A percentile compares a stretch with the other conserved stretches of the same genome.
These are phyloP conservation scores for Idaea biselata DNA, from an alignment of 2,888 invertebrate genomes.

Conservation along the genomic window DNA sequence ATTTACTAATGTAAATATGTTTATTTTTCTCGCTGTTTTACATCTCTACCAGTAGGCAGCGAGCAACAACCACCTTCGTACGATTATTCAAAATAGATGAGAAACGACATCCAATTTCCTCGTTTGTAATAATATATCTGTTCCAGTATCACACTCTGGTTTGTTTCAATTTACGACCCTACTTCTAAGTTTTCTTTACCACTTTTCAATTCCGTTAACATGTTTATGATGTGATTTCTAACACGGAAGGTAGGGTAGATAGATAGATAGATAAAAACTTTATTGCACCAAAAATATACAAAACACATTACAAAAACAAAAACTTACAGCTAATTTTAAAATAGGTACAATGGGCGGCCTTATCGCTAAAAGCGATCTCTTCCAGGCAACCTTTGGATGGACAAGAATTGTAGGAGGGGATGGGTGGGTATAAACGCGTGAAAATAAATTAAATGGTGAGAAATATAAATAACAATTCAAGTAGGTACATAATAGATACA, in stretches of 20 bases:
- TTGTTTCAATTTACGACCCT: constrained; percentile 43
- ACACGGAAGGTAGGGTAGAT: background rate
- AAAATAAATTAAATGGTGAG: no score
- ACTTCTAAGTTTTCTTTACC: constrained; percentile 37
- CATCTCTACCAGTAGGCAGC: constrained; percentile 10
- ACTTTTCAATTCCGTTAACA: constrained; percentile 15
- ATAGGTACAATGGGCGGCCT: no score
- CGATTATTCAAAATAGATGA: constrained; percentile 45
- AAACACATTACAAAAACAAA: no score
- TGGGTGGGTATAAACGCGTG: no score
- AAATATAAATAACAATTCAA: no score
- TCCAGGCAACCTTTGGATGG: no score
- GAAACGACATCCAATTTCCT: constrained; percentile 48
- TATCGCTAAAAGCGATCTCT: no score
- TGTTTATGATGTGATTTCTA: background rate
- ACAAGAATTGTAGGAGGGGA: no score
- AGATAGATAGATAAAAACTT: background rate
- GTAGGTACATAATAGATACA: no score
- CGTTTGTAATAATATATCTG: constrained; percentile 46
- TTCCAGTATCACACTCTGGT: constrained; percentile 45
- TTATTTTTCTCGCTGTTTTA: background rate
- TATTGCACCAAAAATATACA: no score
- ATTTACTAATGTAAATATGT: background rate
- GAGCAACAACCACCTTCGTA: constrained; percentile 27
- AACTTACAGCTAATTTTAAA: no score